A percentile compares a stretch with the other conserved stretches of the same genome.
Conservation (phyloP, 2,888 invertebrate species). For the Hedychridium roseum region DNA sequence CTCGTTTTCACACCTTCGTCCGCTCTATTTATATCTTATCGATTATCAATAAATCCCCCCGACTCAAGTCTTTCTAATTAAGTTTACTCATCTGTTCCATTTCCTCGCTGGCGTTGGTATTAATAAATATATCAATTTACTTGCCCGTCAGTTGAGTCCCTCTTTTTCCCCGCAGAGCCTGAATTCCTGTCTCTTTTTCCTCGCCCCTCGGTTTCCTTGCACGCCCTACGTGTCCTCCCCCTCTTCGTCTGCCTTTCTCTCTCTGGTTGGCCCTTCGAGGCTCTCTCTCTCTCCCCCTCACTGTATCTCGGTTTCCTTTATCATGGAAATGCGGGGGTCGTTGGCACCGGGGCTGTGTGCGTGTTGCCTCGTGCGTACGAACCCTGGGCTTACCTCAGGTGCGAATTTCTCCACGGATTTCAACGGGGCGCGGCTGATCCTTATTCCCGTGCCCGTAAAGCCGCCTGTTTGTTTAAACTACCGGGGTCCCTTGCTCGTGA, state of each 20-base stretch:
- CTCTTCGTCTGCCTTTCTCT: neutral
- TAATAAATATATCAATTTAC: no score
- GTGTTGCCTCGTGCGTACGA: slow-evolving; percentile 10
- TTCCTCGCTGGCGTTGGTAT: no score
- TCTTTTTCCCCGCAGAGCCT: no score
- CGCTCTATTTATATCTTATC: no score
- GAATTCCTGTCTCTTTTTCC: slow-evolving; percentile 11
- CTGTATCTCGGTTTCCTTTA: slow-evolving; percentile 15
- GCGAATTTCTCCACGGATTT: slow-evolving; percentile 28
- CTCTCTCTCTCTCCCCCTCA: slow-evolving; percentile 7
- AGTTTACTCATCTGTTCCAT: no score
- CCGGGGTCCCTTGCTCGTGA: slow-evolving; percentile 13
- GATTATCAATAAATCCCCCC: no score
- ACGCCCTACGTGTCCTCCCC: neutral
- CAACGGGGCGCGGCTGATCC: slow-evolving; percentile 18
- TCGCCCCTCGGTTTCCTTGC: neutral
- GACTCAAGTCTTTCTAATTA: no score
- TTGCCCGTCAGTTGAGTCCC: no score
- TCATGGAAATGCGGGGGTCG: slow-evolving; percentile 25
- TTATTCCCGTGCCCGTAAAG: slow-evolving; percentile 18
- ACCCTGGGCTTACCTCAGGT: slow-evolving; percentile 27
- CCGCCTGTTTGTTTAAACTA: slow-evolving; percentile 16
- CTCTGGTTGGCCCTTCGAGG: neutral
- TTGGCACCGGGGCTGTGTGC: slow-evolving; percentile 21
- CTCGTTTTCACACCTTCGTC: no score